Conservation (phyloP, 2,888 invertebrate genomes). For the Lamellibrachia satsuma region DNA sequence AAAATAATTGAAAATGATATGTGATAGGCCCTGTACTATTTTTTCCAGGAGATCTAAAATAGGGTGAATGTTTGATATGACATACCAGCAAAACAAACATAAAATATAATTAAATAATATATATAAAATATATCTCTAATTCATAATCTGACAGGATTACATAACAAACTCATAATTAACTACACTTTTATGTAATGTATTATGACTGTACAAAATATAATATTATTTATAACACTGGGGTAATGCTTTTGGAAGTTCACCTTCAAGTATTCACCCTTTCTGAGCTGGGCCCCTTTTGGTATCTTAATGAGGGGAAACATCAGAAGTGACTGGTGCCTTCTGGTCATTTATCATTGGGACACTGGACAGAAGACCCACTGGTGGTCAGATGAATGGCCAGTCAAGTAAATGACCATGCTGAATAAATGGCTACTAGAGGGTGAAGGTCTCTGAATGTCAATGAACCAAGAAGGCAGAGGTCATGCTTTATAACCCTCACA, state of each 20-base stretch:
- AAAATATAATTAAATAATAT: not conserved
- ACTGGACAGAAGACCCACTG: slow-evolving; percentile 3
- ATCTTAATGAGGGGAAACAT: not conserved
- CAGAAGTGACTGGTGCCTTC: not conserved
- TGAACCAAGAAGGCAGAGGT: not conserved
- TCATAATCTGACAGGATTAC: not conserved
- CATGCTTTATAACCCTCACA: not conserved
- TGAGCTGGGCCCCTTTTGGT: not conserved
- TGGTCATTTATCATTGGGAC: not conserved
- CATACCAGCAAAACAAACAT: not conserved
- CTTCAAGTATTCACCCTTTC: not conserved
- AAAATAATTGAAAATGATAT: not conserved
- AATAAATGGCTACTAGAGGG: slow-evolving; percentile 12
- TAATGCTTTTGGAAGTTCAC: not conserved
- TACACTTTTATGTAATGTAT: not conserved
- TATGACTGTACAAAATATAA: too few relatives aligned
- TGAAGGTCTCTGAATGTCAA: not conserved
- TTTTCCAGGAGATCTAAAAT: not conserved
- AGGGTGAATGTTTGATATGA: not conserved
- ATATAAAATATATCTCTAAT: not conserved
- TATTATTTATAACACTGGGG: not conserved
- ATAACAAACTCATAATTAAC: not conserved
- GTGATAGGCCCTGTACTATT: not conserved
- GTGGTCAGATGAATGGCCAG: not conserved
- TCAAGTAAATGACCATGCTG: not conserved